phyloP scores from a whole-genome alignment of 2,888 invertebrate genomes.

The Eupeodes latifasciatus region DNA sequence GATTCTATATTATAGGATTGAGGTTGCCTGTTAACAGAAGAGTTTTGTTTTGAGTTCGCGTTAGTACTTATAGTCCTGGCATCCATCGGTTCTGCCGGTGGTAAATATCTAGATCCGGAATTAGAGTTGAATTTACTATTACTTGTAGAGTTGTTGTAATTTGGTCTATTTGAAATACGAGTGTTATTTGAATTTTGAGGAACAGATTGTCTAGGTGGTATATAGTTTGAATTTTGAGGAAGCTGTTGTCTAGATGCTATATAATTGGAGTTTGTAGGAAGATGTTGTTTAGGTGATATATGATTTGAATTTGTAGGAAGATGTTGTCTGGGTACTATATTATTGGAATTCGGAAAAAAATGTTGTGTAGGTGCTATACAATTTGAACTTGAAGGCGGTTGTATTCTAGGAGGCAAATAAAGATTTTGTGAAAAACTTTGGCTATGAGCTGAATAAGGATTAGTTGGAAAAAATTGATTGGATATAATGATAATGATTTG shows the following conservation, averaged over 20 bases:
- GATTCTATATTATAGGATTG: constrained; percentile 17
- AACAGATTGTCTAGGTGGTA: background rate
- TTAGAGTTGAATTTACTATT: background rate
- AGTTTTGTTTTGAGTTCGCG: constrained; percentile 3
- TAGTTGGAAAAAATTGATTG: background rate
- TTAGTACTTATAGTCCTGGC: constrained; percentile 18
- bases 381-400: background rate
- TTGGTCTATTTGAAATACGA: background rate
- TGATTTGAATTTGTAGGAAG: background rate
- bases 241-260: background rate
- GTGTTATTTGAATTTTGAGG: constrained; percentile 4
- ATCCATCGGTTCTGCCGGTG: constrained; percentile 29
- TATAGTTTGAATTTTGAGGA: background rate
- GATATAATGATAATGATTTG: background rate
- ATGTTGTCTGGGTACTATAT: background rate
- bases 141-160: background rate
- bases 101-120: background rate
- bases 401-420: background rate
- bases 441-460: background rate
- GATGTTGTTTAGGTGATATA: background rate
- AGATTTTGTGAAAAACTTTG: background rate
- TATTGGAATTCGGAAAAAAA: background rate
- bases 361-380: background rate
- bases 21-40: background rate
- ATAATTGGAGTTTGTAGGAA: too few species aligned